These are phyloP conservation scores for Pachycephala philippinensis DNA, from an alignment of 2,113 vertebrate genomes.

Conservation along the genomic window DNA sequence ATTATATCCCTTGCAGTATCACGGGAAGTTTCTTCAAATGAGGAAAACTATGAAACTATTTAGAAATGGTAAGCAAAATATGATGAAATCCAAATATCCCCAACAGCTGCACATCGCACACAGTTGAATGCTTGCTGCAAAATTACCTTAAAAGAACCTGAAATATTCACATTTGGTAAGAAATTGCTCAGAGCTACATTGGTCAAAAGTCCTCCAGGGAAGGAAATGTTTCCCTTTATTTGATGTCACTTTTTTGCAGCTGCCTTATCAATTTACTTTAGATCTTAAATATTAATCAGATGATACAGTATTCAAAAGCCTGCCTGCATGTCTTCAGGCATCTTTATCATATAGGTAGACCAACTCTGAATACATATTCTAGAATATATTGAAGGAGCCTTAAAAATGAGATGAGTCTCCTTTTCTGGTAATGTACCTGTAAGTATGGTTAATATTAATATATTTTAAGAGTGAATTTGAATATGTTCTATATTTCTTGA, in stretches of 20 bases:
- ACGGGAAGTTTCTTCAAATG: neutral
- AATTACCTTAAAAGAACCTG: neutral
- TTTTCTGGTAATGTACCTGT: neutral
- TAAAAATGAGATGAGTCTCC: neutral
- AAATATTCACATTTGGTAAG: neutral
- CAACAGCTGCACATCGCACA: neutral
- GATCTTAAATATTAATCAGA: constrained; percentile 37
- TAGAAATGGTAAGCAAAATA: neutral
- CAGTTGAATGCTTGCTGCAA: neutral
- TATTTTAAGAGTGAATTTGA: neutral
- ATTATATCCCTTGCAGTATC: neutral
- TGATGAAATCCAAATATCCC: neutral
- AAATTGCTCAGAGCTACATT: neutral
- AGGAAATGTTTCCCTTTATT: neutral
- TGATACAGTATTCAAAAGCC: neutral
- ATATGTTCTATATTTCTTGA: neutral
- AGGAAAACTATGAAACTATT: neutral
- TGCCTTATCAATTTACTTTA: neutral
- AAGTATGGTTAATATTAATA: constrained; percentile 23
- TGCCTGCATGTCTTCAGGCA: constrained; percentile 1
- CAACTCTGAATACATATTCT: neutral
- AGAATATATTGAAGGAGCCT: neutral
- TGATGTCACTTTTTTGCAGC: neutral
- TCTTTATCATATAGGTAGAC: neutral
- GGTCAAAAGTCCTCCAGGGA: neutral